Evolutionary conservation across 2,113 vertebrate genomes (phyloP).

Genomic region (Platysteira castanea): DNA sequence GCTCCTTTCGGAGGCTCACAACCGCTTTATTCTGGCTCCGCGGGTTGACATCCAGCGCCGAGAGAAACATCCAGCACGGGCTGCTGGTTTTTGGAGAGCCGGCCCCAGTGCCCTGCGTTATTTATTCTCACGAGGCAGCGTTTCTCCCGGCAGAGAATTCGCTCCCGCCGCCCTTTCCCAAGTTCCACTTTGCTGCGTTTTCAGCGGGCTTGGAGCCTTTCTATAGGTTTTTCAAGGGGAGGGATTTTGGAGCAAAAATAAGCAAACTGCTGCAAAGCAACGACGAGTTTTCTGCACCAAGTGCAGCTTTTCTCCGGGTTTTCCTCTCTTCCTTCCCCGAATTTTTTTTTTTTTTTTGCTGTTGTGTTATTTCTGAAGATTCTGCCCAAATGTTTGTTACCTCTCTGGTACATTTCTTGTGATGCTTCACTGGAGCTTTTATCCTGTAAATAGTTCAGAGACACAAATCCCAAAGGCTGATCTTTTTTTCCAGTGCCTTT

Average conservation of each 20-base stretch:
- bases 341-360: neutral
- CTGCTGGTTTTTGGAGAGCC: slow-evolving; percentile 14
- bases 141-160: neutral
- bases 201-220: neutral
- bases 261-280: neutral
- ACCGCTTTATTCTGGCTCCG: neutral
- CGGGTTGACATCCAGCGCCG: slow-evolving; percentile 2
- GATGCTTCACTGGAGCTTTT: neutral
- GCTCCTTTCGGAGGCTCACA: slow-evolving; percentile 20
- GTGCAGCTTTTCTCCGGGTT: neutral
- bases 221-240: neutral
- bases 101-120: neutral
- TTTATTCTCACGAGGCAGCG: neutral
- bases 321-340: neutral
- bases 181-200: neutral
- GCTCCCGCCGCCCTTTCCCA: neutral
- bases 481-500: neutral
- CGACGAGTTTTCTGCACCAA: neutral
- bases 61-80: neutral
- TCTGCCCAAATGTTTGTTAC: neutral
- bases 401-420: neutral
- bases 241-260: neutral
- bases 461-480: slow-evolving; percentile 18
- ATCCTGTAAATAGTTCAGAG: neutral
- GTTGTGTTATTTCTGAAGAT: neutral